phyloP scores from a whole-genome alignment of 2,797 vertebrate genomes.

The Perdix hodgsoniae region DNA sequence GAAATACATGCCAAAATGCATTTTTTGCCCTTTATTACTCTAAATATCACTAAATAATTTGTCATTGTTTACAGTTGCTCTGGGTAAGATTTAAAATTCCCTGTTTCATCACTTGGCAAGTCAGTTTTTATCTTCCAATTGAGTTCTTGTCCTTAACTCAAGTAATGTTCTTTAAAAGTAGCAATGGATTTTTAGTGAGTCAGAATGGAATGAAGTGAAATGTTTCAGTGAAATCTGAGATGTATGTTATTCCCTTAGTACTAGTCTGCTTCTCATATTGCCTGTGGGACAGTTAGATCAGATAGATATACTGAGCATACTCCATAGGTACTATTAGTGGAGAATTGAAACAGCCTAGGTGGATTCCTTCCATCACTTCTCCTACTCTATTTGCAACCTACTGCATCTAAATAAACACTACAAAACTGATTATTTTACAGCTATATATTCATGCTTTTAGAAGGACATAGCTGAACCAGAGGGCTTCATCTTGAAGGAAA shows the following conservation, averaged over 20 bases:
- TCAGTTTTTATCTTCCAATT: neutral
- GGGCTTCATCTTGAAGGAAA: constrained; percentile 43
- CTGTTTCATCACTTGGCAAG: neutral
- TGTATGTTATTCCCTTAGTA: neutral
- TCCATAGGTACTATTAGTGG: neutral
- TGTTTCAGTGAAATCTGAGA: constrained; percentile 17
- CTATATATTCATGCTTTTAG: neutral
- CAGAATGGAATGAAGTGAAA: constrained; percentile 25
- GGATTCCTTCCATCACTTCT: neutral
- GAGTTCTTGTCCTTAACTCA: neutral
- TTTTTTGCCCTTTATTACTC: neutral
- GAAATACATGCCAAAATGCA: neutral
- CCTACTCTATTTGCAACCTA: neutral
- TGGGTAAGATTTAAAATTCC: neutral
- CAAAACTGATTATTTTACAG: neutral
- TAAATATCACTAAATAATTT: neutral
- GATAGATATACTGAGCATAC: neutral
- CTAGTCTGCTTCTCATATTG: neutral
- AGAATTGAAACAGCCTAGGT: neutral
- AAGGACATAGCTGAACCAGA: constrained; percentile 44
- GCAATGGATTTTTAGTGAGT: neutral
- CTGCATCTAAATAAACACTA: neutral
- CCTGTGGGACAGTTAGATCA: neutral
- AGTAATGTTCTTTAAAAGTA: constrained; percentile 13
- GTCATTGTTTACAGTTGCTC: neutral